Evolutionary conservation across 2,797 vertebrate species (phyloP), one percentile per base, ranked within the genome.

Genomic region (Hirundo rustica): DNA sequence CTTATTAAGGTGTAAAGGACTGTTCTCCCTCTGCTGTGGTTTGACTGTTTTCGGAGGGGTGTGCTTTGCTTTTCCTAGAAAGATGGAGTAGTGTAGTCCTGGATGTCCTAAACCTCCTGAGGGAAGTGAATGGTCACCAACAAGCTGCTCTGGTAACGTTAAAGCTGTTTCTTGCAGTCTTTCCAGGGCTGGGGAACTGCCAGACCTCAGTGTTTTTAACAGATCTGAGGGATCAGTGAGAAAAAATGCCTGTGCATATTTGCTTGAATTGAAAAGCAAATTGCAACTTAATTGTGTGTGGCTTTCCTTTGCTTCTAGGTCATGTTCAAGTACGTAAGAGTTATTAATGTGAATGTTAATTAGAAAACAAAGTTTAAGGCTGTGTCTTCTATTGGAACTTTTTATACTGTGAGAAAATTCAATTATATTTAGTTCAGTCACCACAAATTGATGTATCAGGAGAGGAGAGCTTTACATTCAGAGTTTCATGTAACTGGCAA

Each of bases 151-250:
- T 94, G 36, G 15, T 84, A 25, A 44, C 6, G 12, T 58, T 71
- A 54, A 74, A 94, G 38, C 76, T 93, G 76, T 57, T 95, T 60
- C 51, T 84, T 86, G 42, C 53, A 85, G 64, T 54, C 21, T 90
- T 93, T 58, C 16, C 64, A 50, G 57, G 61, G 13, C 67, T 78
- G 66, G 62, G 91, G 27, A 66, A n/a, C 78, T 95, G 85, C 93
- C 88, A 95, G 91, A 85, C 85, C 85, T 82, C 85, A 73, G 48
- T 62, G 53, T 93, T 93, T 90, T 76, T 73, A 87, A 64, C 54
- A 61, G 80, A 76, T 85, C 88, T 82, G 80, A 95, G 45, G 44
- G 50, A 79, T 93, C 80, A 42, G 55, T 55, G 85, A 72, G 58
- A 50, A 62, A 70, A 90, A 94, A 95, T 67, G 73, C 61, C 80